Percentiles rank a stretch among this genome's conserved stretches.
These are phyloP conservation scores for Cyphomyrmex costatus DNA, from an alignment of 1,140 invertebrate genomes.

Conservation along the genomic window DNA sequence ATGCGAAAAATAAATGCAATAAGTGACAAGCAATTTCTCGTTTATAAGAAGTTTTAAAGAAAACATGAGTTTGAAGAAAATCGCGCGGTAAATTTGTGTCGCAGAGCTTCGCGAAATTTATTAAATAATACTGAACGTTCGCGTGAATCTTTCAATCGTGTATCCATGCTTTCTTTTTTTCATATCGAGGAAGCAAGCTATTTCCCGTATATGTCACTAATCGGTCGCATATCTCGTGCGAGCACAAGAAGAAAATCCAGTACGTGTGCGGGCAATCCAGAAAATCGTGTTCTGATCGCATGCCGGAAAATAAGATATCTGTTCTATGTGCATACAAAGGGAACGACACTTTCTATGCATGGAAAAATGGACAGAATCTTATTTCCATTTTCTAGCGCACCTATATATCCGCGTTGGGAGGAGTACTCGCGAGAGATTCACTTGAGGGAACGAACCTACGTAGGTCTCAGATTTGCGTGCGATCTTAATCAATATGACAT, in stretches of 20 bases:
- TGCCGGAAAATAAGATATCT: conserved; percentile 72
- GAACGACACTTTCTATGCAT: conserved; percentile 75
- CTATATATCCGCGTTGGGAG: conserved; percentile 54
- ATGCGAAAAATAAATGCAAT: conserved; percentile 16
- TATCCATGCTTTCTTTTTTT: neutral
- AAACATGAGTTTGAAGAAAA: neutral
- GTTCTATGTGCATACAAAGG: conserved; percentile 64
- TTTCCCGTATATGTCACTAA: neutral
- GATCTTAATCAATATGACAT: neutral
- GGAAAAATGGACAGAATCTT: conserved; percentile 74
- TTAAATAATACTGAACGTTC: neutral
- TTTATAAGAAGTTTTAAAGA: neutral
- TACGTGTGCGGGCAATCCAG: conserved; percentile 9
- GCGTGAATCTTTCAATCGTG: neutral
- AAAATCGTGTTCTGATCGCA: conserved; percentile 67
- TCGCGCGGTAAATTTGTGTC: neutral
- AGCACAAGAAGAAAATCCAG: neutral
- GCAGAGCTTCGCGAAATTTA: neutral
- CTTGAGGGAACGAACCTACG: neutral
- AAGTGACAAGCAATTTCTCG: neutral
- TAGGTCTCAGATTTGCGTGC: neutral
- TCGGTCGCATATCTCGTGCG: neutral
- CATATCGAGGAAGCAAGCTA: neutral
- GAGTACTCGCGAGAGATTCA: conserved; percentile 19
- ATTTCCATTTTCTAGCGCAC: conserved; percentile 69